These are phyloP conservation scores for Guaruba guarouba DNA, from an alignment of 2,113 vertebrate species.

Conservation along the genomic window DNA sequence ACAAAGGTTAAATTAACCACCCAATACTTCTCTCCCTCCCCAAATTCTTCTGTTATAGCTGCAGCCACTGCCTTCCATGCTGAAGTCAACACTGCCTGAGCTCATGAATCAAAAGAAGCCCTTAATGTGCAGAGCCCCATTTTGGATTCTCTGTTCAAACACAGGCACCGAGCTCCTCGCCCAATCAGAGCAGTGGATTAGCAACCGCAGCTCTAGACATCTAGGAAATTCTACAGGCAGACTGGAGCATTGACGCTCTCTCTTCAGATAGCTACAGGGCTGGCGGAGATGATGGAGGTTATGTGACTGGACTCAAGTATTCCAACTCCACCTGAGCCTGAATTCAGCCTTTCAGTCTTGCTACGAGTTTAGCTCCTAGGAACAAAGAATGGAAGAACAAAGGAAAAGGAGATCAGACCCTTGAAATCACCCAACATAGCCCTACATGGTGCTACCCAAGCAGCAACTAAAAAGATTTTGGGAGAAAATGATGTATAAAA, in stretches of 20 bases:
- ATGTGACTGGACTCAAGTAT: neutral
- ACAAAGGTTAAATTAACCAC: neutral
- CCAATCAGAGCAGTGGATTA: neutral
- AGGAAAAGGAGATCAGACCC: neutral
- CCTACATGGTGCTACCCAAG: neutral
- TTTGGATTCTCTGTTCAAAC: neutral
- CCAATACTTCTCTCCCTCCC: neutral
- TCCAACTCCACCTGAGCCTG: neutral
- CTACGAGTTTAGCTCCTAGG: neutral
- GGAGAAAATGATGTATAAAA: neutral
- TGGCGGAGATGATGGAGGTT: neutral
- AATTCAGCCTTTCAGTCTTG: neutral
- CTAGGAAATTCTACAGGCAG: neutral
- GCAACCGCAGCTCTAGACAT: neutral
- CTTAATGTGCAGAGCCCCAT: neutral
- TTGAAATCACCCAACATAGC: neutral
- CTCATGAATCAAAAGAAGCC: neutral
- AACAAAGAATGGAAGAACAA: neutral
- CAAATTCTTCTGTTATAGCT: neutral
- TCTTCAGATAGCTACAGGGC: neutral
- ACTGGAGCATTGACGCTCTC: neutral
- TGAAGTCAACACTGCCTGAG: neutral
- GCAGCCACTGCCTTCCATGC: neutral
- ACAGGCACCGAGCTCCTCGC: accelerated
- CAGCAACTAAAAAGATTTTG: neutral